phyloP scores from a whole-genome alignment of 2,113 vertebrate species.

The Hiodon tergisus region DNA sequence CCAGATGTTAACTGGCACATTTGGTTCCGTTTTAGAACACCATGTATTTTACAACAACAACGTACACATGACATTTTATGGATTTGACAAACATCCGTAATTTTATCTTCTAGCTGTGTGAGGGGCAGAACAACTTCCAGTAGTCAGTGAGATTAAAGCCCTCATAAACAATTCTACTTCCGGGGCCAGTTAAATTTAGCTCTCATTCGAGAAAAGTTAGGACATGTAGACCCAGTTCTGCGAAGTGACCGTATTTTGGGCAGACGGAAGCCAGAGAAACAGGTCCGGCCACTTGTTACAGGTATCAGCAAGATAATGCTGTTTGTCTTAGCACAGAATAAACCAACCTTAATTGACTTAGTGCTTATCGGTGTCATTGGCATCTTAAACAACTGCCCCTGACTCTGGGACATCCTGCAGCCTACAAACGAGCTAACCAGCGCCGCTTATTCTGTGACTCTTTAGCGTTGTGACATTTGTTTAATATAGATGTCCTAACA shows the following conservation, averaged over 20 bases:
- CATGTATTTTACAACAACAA: too few relatives aligned
- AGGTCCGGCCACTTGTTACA: background rate
- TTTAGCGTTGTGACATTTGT: background rate
- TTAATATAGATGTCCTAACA: background rate
- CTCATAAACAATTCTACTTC: background rate
- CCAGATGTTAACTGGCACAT: too few relatives aligned
- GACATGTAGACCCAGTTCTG: background rate
- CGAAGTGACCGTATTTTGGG: background rate
- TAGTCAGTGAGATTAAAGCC: background rate
- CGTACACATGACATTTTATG: too few relatives aligned
- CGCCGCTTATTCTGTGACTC: background rate
- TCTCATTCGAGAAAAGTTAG: slow-evolving; percentile 1
- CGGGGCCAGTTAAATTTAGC: slow-evolving; percentile 6
- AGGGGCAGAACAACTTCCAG: too few relatives aligned
- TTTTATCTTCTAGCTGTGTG: too few relatives aligned
- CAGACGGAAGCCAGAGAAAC: slow-evolving; percentile 1
- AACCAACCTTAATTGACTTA: slow-evolving; percentile 21
- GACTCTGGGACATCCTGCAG: background rate
- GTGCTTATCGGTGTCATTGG: slow-evolving; percentile 12
- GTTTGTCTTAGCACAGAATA: slow-evolving; percentile 8
- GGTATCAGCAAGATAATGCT: slow-evolving; percentile 14
- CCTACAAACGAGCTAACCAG: background rate
- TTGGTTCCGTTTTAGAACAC: too few relatives aligned
- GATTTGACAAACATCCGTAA: too few relatives aligned
- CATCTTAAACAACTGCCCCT: background rate